A percentile compares a stretch with the other conserved stretches of the same genome.
These are phyloP conservation scores for Perodicticus potto DNA, from an alignment of 2,797 vertebrate species.

Conservation along the genomic window DNA sequence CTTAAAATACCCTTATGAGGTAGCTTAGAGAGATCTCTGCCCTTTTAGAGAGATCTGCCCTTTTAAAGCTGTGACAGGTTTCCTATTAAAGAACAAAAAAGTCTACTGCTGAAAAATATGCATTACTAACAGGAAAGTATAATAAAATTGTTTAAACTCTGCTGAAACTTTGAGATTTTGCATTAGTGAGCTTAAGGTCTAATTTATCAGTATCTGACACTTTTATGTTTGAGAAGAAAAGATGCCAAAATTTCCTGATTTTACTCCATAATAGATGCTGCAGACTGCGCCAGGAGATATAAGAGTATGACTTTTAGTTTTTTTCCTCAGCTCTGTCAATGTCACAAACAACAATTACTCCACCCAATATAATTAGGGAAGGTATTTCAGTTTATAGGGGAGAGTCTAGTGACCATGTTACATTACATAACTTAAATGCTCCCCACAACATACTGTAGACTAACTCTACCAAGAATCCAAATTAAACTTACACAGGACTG, in stretches of 20 bases:
- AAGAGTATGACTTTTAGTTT: not conserved
- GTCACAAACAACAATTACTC: not conserved
- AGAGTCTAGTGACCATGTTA: not conserved
- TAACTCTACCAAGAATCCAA: not conserved
- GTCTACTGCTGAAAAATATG: conserved; percentile 62
- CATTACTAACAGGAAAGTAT: conserved; percentile 43
- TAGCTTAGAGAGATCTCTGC: conserved; percentile 68
- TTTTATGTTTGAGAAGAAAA: conserved; percentile 49
- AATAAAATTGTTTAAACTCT: conserved; percentile 60
- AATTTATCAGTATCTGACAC: conserved; percentile 22
- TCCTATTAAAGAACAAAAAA: conserved; percentile 54
- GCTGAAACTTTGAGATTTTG: conserved; percentile 47
- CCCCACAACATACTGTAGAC: not conserved
- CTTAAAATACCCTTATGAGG: conserved; percentile 77
- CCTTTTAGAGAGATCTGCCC: conserved; percentile 60
- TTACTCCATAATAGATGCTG: not conserved
- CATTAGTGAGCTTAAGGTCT: not conserved
- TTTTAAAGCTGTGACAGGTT: conserved; percentile 52
- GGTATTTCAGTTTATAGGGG: not conserved
- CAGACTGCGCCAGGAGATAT: not conserved
- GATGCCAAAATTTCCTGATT: not conserved
- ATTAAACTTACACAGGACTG: not conserved
- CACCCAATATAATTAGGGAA: not conserved
- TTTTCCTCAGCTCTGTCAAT: not conserved
- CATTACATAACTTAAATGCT: not conserved